These are phyloP conservation scores for Silurus aristotelis DNA, from an alignment of 2,797 vertebrate genomes.

Conservation along the genomic window DNA sequence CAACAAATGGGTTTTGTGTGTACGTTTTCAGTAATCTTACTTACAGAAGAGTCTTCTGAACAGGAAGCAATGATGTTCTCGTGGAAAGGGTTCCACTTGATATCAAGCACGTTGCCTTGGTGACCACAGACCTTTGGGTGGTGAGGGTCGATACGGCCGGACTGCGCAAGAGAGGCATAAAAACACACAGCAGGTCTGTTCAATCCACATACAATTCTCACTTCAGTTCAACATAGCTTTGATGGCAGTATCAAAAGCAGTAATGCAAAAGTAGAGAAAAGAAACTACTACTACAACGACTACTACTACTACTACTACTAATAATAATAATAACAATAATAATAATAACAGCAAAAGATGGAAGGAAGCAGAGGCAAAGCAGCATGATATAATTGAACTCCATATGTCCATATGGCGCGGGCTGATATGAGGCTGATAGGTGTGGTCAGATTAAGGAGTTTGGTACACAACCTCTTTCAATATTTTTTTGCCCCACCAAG, in stretches of 20 bases:
- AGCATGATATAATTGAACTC: constrained; percentile 8
- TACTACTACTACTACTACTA: background rate
- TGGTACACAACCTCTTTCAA: background rate
- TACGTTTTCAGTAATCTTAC: constrained; percentile 53
- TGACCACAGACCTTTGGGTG: constrained; percentile 95
- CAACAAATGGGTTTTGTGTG: background rate
- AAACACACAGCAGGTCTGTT: background rate
- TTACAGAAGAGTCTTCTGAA: constrained; percentile 94
- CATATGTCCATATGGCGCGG: constrained; percentile 8
- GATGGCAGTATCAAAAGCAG: background rate
- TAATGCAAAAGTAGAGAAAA: too few relatives aligned
- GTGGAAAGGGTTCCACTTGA: constrained; percentile 99
- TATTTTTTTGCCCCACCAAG: background rate
- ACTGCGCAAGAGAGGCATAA: constrained; percentile 67
- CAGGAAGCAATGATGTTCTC: constrained; percentile 97
- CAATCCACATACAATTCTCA: background rate
- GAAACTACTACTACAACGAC: too few relatives aligned
- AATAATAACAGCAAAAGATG: background rate
- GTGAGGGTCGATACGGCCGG: constrained; percentile 90
- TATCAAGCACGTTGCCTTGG: constrained; percentile 95
- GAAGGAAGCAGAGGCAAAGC: background rate
- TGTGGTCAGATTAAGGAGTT: constrained; percentile 22
- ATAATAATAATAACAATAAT: constrained; percentile 21
- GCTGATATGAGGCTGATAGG: constrained; percentile 23
- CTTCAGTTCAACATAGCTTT: background rate